phyloP scores from a whole-genome alignment of 1,140 invertebrate genomes.

The Pseudachorutes palmiensis region DNA sequence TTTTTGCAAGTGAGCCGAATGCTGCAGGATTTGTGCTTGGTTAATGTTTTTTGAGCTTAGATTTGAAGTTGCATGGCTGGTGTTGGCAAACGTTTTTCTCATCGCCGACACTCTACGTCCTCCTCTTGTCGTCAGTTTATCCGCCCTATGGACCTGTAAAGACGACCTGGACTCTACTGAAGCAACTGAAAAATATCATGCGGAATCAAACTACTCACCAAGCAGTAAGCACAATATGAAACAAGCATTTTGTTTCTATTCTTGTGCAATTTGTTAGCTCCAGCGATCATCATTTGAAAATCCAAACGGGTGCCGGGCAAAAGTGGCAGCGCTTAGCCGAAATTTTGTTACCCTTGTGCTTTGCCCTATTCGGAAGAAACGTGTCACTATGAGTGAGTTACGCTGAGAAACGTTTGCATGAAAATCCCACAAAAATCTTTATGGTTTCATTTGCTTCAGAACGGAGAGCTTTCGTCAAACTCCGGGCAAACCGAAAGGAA shows the following conservation, averaged over 20 bases:
- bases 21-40: background rate
- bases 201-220: background rate
- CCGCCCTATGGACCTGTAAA: background rate
- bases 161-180: background rate
- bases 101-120: background rate
- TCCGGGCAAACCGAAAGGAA: background rate
- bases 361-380: background rate
- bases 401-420: background rate
- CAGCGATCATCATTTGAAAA: background rate
- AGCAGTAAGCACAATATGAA: background rate
- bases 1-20: background rate
- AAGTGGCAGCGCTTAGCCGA: background rate
- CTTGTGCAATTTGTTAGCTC: background rate
- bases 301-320: background rate
- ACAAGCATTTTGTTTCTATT: background rate
- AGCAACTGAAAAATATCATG: background rate
- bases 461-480: background rate
- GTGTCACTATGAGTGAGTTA: background rate
- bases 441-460: background rate
- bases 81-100: background rate
- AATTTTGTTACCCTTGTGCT: background rate
- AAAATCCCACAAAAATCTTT: background rate
- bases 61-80: background rate
- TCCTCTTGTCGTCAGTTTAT: background rate
- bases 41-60: too few relatives aligned